These are phyloP conservation scores for Hirtodrosophila histrioides DNA, from an alignment of 2,888 invertebrate species.

Conservation along the genomic window DNA sequence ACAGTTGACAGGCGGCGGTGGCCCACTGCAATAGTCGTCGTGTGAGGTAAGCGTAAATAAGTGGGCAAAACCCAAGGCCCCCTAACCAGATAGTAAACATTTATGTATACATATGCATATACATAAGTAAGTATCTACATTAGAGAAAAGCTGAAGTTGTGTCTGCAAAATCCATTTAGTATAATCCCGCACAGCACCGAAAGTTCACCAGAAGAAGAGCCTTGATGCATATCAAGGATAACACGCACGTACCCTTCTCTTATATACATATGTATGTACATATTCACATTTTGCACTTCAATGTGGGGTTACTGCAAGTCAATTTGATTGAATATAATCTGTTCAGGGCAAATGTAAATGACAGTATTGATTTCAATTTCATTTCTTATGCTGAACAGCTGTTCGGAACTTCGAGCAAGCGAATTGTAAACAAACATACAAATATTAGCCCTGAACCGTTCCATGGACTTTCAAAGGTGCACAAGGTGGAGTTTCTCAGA, in stretches of 20 bases:
- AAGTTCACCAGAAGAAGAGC: too few species aligned
- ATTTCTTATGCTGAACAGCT: neutral
- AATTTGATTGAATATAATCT: neutral
- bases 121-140: too few species aligned
- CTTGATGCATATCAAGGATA: too few species aligned
- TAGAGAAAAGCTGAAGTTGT: neutral
- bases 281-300: too few species aligned
- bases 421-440: neutral
- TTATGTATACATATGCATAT: slow-evolving; percentile 5
- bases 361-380: too few species aligned
- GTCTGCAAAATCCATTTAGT: too few species aligned
- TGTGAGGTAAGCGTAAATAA: slow-evolving; percentile 52
- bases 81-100: slow-evolving; percentile 41
- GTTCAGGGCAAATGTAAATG: too few species aligned
- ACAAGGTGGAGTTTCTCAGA: too few species aligned
- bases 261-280: too few species aligned
- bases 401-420: neutral
- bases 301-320: neutral
- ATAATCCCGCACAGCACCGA: too few species aligned
- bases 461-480: too few species aligned
- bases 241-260: too few species aligned
- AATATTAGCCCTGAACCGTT: neutral
- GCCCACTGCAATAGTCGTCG: slow-evolving; percentile 36
- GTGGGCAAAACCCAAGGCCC: slow-evolving; percentile 30
- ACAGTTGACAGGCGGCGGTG: slow-evolving; percentile 24